Percentiles rank a stretch among this genome's conserved stretches.
These are phyloP conservation scores for Baryphthengus martii DNA, from an alignment of 2,113 vertebrate species.

Conservation along the genomic window DNA sequence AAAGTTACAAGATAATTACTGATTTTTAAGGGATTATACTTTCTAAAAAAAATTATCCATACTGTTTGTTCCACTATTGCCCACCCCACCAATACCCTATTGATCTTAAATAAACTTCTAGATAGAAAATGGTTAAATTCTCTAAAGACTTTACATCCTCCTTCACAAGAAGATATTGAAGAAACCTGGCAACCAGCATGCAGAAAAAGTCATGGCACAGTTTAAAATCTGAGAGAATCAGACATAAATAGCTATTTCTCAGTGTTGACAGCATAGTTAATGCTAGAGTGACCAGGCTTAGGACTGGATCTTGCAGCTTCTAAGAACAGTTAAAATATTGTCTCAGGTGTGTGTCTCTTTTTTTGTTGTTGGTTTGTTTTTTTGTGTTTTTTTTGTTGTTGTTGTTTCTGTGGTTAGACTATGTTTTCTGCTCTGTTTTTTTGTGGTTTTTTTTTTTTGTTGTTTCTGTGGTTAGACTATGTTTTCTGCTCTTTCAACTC, in stretches of 20 bases:
- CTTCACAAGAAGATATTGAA: background rate
- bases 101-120: background rate
- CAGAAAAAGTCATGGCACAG: background rate
- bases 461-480: background rate
- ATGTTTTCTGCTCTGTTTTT: too few species aligned
- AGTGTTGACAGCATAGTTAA: conserved; percentile 33
- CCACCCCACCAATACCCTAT: background rate
- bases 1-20: background rate
- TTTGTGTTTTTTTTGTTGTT: too few species aligned
- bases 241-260: background rate
- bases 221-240: background rate
- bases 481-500: background rate
- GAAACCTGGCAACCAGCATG: background rate
- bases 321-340: background rate
- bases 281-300: background rate
- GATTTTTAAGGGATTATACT: background rate
- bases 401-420: too few species aligned
- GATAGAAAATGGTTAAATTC: background rate
- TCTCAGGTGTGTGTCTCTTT: background rate
- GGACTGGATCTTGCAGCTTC: background rate
- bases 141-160: background rate
- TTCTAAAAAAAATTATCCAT: background rate
- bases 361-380: background rate
- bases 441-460: too few species aligned
- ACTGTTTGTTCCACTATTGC: background rate